Percentiles rank a stretch among this genome's conserved stretches.
phyloP scores from a whole-genome alignment of 2,113 vertebrate species.

The Melospiza melodia region DNA sequence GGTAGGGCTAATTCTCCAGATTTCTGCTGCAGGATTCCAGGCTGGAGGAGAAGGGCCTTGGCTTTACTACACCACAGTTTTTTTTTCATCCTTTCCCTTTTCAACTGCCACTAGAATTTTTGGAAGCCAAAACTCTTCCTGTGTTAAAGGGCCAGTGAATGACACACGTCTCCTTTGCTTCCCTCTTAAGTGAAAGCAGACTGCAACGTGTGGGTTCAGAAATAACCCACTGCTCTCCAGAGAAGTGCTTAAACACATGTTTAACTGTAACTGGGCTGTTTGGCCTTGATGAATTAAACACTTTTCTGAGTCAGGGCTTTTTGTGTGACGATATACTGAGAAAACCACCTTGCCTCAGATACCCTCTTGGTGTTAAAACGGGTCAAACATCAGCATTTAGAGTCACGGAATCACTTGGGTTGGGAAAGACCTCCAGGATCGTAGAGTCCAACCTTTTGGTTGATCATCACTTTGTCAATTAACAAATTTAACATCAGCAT shows the following conservation, averaged over 20 bases:
- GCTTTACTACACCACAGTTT: not conserved
- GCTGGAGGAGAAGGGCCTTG: not conserved
- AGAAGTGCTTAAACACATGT: not conserved
- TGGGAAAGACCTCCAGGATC: not conserved
- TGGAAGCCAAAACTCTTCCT: conserved; percentile 17
- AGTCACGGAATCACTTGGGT: not conserved
- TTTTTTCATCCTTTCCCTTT: not conserved
- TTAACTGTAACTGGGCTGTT: not conserved
- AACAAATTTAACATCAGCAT: no score
- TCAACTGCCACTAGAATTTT: conserved; percentile 11
- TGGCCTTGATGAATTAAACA: not conserved
- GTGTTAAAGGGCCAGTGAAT: conserved; percentile 1
- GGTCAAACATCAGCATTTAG: not conserved
- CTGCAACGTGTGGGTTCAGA: not conserved
- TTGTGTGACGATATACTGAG: not conserved
- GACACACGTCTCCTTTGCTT: conserved; percentile 40
- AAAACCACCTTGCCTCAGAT: not conserved
- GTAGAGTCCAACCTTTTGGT: not conserved
- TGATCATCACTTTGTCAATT: not conserved
- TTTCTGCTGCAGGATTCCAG: not conserved
- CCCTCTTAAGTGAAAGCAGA: conserved; percentile 5
- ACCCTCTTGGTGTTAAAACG: accelerated
- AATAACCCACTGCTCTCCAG: not conserved
- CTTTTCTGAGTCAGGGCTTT: not conserved
- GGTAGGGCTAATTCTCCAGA: not conserved